Evolutionary conservation across 2,797 vertebrate genomes (phyloP), one percentile per base, ranked within the genome.

Genomic region (Acropternis orthonyx): DNA sequence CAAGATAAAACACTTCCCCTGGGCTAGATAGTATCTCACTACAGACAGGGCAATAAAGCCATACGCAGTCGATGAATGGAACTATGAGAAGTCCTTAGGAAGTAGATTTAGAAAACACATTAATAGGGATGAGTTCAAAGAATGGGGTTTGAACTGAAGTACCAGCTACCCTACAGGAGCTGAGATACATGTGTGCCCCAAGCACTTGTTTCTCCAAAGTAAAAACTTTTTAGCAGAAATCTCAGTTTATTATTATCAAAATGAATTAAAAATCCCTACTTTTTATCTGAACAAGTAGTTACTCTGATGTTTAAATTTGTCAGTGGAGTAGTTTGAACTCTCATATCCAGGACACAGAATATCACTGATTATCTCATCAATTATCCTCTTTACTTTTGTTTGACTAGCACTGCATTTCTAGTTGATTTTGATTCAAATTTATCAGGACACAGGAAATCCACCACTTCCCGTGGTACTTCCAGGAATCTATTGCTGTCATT

Each of bases 1-100:
- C 54, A 73, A 93, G 55, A 73, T 62, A 65, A 86, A 91, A 43
- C 26, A 5, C 39, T 54, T 77, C 14, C 51, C 52, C 20, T 0
- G 2, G 55, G 30, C 52, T 62, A 66, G 32, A 56, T 28, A 54
- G 19, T 36, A 26, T 74, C 55, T 73, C 43, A 49, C 34, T 69
- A 28, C 46, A 91, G 61, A 48, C 20, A 51, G 34, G n/a, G 41
- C 6, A 84, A 61, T 32, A 52, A 77, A 72, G 54, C 0, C 0
- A 26, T 28, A 36, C 0, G 0, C 0, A 3, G 59, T 23, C 46
- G 46, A 36, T 48, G 59, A 80, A 49, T 2, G 7, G n/a, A 75
- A 51, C n/a, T 65, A 41, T 7, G 28, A 59, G 51, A 72, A 59
- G 14, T 68, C 28, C 28, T 37, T 52, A 72, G 28, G 56, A 81